Evolutionary conservation across 1,140 invertebrate genomes (phyloP).

Genomic region (Listronotus bonariensis): DNA sequence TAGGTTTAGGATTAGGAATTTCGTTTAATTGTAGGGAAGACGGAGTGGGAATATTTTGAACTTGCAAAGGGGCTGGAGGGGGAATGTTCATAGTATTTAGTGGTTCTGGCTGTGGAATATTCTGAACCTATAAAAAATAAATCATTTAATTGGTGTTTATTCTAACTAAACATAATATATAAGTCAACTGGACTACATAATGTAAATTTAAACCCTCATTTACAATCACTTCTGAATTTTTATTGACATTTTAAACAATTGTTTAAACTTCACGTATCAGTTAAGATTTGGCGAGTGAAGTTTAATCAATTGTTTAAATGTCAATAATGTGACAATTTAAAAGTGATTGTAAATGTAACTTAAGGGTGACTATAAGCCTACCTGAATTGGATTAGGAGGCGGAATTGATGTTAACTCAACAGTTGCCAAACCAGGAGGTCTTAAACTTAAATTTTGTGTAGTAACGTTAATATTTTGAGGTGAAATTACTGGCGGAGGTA

Average conservation of each 20-base stretch:
- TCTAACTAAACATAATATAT: no score
- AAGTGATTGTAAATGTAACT: no score
- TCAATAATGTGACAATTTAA: no score
- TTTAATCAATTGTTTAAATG: no score
- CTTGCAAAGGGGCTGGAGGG: constrained; percentile 58
- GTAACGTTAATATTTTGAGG: constrained; percentile 17
- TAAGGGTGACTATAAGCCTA: no score
- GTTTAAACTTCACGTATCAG: no score
- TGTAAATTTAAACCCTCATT: no score
- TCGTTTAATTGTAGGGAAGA: constrained; percentile 53
- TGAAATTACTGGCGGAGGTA: constrained; percentile 51
- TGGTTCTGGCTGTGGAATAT: constrained; percentile 41
- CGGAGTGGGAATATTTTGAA: constrained; percentile 60
- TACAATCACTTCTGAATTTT: no score
- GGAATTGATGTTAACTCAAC: constrained; percentile 52
- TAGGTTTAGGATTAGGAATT: constrained; percentile 55
- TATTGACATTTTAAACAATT: no score
- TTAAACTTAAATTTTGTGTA: constrained; percentile 20
- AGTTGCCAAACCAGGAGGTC: constrained; percentile 38
- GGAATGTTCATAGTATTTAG: constrained; percentile 55
- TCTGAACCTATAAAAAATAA: constrained; percentile 21
- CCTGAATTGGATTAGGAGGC: constrained; percentile 53
- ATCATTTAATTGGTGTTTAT: not conserved
- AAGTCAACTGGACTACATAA: no score
- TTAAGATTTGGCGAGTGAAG: no score